A percentile compares a stretch with the other conserved stretches of the same genome.
phyloP scores from a whole-genome alignment of 2,888 invertebrate genomes.

The Cancer borealis region DNA sequence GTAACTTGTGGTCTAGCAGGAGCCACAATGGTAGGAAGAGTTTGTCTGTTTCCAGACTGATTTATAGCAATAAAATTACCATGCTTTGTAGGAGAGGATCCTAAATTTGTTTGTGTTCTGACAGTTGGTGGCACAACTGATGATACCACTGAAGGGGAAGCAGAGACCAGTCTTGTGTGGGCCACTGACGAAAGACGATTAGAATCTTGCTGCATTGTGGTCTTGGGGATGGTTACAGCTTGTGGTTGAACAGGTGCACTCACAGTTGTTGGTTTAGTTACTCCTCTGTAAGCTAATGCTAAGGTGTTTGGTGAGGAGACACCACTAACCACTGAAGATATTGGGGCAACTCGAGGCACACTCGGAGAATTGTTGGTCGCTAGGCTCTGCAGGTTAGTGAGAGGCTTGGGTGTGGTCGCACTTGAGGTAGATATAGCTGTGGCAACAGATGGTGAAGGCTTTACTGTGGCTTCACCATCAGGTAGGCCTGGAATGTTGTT shows the following conservation, averaged over 20 bases:
- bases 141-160: conserved; percentile 68
- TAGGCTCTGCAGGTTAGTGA: conserved; percentile 36
- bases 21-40: conserved; percentile 44
- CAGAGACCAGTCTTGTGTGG: conserved; percentile 61
- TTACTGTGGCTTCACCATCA: conserved; percentile 59
- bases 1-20: conserved; percentile 59
- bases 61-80: conserved; percentile 47
- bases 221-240: conserved; percentile 4
- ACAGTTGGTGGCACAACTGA: conserved; percentile 62
- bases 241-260: conserved; percentile 56
- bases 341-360: conserved; percentile 65
- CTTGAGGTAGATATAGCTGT: conserved; percentile 36
- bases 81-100: conserved; percentile 52
- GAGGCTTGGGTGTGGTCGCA: conserved; percentile 18
- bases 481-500: conserved; percentile 75
- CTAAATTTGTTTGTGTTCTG: conserved; percentile 49
- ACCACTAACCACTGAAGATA: conserved; percentile 58
- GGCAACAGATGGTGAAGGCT: conserved; percentile 47
- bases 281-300: conserved; percentile 75
- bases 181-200: conserved; percentile 58
- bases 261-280: conserved; percentile 63
- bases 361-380: conserved; percentile 61
- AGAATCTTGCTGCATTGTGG: conserved; percentile 40
- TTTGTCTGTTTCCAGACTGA: conserved; percentile 42
- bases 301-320: conserved; percentile 69